Evolutionary conservation across 2,797 vertebrate genomes (phyloP).

Genomic region (Aselliscus stoliczkanus): DNA sequence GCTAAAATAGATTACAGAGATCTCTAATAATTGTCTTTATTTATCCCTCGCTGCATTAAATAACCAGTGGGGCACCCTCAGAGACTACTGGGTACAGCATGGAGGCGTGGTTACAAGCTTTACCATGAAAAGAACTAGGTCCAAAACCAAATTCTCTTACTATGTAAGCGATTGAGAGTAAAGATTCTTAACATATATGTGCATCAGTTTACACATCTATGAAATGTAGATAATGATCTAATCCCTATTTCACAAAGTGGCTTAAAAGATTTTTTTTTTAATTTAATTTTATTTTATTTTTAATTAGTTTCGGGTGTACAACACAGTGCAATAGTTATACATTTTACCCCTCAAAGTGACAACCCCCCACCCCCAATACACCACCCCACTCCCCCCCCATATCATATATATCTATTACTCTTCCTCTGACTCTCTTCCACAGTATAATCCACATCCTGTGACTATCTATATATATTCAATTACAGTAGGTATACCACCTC

Average conservation of each 20-base stretch:
- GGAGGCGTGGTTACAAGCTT: not conserved
- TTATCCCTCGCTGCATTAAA: not conserved
- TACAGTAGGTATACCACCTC: too few species aligned
- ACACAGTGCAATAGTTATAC: too few species aligned
- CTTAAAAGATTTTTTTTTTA: not conserved
- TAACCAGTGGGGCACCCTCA: not conserved
- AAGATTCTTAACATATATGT: not conserved
- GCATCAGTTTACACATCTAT: not conserved
- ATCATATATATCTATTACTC: too few species aligned
- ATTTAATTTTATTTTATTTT: too few species aligned
- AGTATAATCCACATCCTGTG: too few species aligned
- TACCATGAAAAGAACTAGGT: not conserved
- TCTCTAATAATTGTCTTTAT: not conserved
- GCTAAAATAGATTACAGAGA: not conserved
- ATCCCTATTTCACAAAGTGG: not conserved
- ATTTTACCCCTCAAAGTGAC: too few species aligned
- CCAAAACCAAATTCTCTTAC: not conserved
- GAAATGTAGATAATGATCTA: not conserved
- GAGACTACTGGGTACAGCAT: not conserved
- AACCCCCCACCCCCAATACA: too few species aligned
- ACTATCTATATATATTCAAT: too few species aligned
- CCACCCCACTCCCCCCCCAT: too few species aligned
- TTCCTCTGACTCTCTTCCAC: too few species aligned
- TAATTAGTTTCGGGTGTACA: too few species aligned
- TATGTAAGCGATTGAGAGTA: not conserved